Percentiles rank a stretch among this genome's conserved stretches.
Conservation (phyloP, 2,888 invertebrate genomes). For the Thereva unica region DNA sequence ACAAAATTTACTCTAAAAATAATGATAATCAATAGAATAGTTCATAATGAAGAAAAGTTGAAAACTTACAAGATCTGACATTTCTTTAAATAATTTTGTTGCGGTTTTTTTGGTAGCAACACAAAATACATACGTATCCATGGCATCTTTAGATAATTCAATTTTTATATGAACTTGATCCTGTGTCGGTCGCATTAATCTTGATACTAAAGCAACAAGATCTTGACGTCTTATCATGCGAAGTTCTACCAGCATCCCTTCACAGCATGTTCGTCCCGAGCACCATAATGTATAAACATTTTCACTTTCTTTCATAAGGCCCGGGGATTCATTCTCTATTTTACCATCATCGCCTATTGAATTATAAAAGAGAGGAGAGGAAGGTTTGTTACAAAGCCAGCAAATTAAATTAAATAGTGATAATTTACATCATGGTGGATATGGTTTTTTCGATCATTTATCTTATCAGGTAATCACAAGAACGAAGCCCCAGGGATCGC, state of each 20-base stretch:
- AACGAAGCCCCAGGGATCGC: too few species aligned
- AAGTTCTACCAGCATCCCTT: constrained; percentile 95
- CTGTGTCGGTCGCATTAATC: constrained; percentile 78
- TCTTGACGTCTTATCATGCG: constrained; percentile 96
- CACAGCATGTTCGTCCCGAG: constrained; percentile 91
- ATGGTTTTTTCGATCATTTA: not conserved
- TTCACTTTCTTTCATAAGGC: constrained; percentile 90
- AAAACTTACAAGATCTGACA: constrained; percentile 80
- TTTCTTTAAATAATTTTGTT: constrained; percentile 82
- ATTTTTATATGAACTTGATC: constrained; percentile 88
- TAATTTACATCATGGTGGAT: constrained; percentile 15
- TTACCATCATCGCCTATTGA: constrained; percentile 78
- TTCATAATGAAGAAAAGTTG: not conserved
- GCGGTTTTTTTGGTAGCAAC: constrained; percentile 89
- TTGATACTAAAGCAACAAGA: constrained; percentile 82
- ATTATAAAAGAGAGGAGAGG: not conserved
- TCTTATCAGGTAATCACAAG: too few species aligned
- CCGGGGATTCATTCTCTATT: constrained; percentile 67
- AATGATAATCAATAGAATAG: constrained; percentile 7
- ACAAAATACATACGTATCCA: constrained; percentile 92
- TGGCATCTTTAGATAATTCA: constrained; percentile 84
- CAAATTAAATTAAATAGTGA: constrained; percentile 3
- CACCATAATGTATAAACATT: constrained; percentile 95
- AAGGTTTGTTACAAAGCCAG: not conserved
- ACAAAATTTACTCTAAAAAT: constrained; percentile 73